Evolutionary conservation across 1,140 invertebrate genomes (phyloP).

Genomic region (Stegodyphus mimosarum): DNA sequence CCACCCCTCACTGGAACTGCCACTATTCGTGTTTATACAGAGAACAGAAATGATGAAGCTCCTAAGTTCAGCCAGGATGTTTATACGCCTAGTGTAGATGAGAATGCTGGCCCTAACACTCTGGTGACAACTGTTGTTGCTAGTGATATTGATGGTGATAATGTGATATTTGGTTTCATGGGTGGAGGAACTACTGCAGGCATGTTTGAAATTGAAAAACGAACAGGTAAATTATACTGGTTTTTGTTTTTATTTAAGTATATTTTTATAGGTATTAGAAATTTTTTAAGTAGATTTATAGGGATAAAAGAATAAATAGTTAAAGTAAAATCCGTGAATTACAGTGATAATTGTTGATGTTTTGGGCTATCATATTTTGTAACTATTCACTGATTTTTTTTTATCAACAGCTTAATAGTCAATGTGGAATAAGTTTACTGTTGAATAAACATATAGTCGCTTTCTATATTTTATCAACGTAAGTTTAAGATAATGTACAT

Average conservation of each 20-base stretch:
- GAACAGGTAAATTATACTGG: slow-evolving; percentile 74
- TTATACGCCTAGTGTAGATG: slow-evolving; percentile 95
- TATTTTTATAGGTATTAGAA: background rate
- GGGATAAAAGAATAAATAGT: background rate
- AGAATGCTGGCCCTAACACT: slow-evolving; percentile 93
- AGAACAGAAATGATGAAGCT: slow-evolving; percentile 96
- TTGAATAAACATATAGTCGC: no score
- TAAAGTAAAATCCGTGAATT: no score
- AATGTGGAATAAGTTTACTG: no score
- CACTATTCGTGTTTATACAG: slow-evolving; percentile 92
- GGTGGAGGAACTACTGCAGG: slow-evolving; percentile 88
- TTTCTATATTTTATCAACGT: no score
- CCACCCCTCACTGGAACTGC: slow-evolving; percentile 90
- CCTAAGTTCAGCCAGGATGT: slow-evolving; percentile 96
- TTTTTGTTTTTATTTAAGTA: background rate
- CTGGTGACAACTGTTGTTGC: slow-evolving; percentile 94
- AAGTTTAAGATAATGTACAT: no score
- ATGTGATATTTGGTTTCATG: slow-evolving; percentile 92
- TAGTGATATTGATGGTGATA: slow-evolving; percentile 95
- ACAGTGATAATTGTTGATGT: no score
- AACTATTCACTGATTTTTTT: no score
- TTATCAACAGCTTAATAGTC: no score
- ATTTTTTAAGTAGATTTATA: background rate
- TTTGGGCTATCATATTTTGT: no score
- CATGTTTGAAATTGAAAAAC: slow-evolving; percentile 94